Evolutionary conservation across 2,797 vertebrate genomes (phyloP).

Genomic region (Sciurus vulgaris): DNA sequence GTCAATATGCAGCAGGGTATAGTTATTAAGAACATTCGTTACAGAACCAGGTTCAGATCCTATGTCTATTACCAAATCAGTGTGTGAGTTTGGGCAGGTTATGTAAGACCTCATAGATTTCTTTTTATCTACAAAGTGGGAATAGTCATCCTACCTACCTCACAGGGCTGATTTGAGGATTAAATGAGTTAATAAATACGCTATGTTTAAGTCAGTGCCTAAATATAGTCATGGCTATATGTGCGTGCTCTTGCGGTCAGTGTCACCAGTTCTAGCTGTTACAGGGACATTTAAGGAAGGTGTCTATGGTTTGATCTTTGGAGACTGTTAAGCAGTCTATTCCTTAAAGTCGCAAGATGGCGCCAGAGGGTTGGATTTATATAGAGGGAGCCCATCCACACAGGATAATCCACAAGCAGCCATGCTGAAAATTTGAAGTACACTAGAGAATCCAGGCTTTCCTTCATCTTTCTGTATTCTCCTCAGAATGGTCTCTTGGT

Average conservation of each 20-base stretch:
- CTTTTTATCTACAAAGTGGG: background rate
- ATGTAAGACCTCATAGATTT: background rate
- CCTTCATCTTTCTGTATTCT: background rate
- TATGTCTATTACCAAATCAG: background rate
- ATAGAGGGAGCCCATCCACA: background rate
- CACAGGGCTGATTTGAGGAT: background rate
- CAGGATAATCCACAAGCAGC: background rate
- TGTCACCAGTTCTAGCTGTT: background rate
- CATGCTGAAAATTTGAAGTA: background rate
- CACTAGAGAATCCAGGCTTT: background rate
- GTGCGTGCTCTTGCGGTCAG: background rate
- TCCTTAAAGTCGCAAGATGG: constrained; percentile 72
- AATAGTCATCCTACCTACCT: background rate
- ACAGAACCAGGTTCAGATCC: background rate
- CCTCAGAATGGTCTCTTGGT: background rate
- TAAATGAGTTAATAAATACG: background rate
- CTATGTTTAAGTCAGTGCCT: background rate
- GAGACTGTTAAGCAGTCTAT: background rate
- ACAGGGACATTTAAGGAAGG: background rate
- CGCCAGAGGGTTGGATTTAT: constrained; percentile 28
- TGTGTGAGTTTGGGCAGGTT: background rate
- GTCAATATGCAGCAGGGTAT: background rate
- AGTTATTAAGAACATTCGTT: background rate
- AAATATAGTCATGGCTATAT: no score
- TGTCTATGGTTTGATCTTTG: background rate